Conservation (phyloP, 1,140 invertebrate genomes). For the Drosophila nannoptera region DNA sequence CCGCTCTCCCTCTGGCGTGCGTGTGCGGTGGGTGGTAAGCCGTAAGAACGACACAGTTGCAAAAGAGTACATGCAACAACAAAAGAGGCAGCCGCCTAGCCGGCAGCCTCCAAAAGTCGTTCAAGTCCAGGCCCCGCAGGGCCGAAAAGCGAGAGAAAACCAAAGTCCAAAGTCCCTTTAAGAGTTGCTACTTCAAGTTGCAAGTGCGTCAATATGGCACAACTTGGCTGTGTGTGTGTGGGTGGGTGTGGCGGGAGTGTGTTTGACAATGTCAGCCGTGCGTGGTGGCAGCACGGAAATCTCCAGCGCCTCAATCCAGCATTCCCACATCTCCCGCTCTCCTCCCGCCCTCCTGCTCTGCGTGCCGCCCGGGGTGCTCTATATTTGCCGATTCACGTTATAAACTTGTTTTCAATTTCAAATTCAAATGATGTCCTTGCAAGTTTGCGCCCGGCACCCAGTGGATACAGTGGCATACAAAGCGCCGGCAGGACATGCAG, state of each 20-base stretch:
- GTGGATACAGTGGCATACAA: conserved; percentile 4
- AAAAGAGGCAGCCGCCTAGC: conserved; percentile 22
- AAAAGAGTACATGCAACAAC: conserved; percentile 28
- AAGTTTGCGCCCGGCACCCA: conserved; percentile 30
- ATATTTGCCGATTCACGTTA: conserved; percentile 65
- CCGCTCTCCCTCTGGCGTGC: too few relatives aligned
- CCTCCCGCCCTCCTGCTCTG: not conserved
- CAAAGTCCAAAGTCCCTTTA: conserved; percentile 45
- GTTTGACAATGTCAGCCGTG: conserved; percentile 58
- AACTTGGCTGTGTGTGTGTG: conserved; percentile 12
- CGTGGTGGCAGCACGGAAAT: conserved; percentile 40
- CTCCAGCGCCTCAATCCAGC: not conserved
- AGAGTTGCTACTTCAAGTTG: conserved; percentile 55
- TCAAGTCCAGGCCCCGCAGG: conserved; percentile 43
- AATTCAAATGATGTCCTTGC: conserved; percentile 55
- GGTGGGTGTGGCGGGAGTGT: conserved; percentile 9
- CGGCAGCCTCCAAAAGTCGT: conserved; percentile 42
- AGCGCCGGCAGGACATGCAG: conserved; percentile 15
- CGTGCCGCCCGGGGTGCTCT: conserved; percentile 10
- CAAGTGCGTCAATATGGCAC: conserved; percentile 52
- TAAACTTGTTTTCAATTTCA: conserved; percentile 68
- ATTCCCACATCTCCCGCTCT: not conserved
- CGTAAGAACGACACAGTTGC: conserved; percentile 32
- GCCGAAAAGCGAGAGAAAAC: not conserved
- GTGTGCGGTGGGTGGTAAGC: conserved; percentile 3